Conservation (phyloP, 2,113 vertebrate species). For the Pachypanchax playfairii region DNA sequence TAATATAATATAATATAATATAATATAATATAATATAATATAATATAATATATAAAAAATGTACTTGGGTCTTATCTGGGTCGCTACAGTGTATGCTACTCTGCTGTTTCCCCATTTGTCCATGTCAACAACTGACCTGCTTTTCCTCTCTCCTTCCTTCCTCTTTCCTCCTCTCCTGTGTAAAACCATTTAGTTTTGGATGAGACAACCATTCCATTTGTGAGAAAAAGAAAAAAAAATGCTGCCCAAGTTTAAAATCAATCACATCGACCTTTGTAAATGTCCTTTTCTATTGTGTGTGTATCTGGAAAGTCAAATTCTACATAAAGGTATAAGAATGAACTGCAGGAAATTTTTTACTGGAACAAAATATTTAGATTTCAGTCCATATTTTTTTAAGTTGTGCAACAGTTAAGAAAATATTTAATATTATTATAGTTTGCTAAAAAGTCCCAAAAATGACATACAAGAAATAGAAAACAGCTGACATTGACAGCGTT, state of each 20-base stretch:
- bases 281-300: slow-evolving; percentile 50
- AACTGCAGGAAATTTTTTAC: not conserved
- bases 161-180: slow-evolving; percentile 48
- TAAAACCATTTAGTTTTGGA: slow-evolving; percentile 71
- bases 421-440: not conserved
- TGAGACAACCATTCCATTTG: slow-evolving; percentile 61
- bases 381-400: not conserved
- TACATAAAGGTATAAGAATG: not conserved
- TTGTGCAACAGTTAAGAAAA: too few relatives aligned
- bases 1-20: slow-evolving; percentile 3
- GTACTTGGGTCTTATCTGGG: slow-evolving; percentile 62
- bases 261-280: slow-evolving; percentile 66
- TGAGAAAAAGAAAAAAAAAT: slow-evolving; percentile 27
- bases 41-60: too few relatives aligned
- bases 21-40: not conserved
- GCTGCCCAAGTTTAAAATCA: slow-evolving; percentile 61
- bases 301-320: slow-evolving; percentile 35
- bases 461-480: not conserved
- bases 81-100: slow-evolving; percentile 58
- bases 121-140: slow-evolving; percentile 78
- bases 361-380: not conserved
- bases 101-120: slow-evolving; percentile 63
- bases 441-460: not conserved
- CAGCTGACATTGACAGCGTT: not conserved
- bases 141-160: slow-evolving; percentile 59